Conservation (phyloP, 2,888 invertebrate species). For the Deilephila porcellus region DNA sequence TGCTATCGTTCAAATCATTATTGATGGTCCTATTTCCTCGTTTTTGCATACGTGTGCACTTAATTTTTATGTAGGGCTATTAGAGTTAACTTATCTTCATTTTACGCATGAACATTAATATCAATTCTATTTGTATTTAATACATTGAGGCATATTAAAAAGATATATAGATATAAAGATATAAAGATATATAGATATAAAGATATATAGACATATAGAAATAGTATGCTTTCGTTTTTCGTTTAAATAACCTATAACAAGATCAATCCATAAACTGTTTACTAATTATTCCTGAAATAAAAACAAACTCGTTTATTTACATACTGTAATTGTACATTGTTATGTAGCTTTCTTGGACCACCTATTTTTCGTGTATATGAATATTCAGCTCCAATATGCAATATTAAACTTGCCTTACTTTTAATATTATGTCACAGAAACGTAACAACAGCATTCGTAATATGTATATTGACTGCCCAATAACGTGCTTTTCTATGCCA, state of each 20-base stretch:
- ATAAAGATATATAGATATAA: no score
- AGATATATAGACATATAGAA: no score
- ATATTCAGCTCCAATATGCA: background rate
- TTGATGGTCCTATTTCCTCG: constrained; percentile 45
- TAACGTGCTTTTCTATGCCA: constrained; percentile 10
- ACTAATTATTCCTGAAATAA: no score
- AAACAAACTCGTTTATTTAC: no score
- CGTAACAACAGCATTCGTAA: background rate
- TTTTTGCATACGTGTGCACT: constrained; percentile 36
- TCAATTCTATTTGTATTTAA: background rate
- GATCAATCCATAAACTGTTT: no score
- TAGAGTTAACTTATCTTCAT: background rate
- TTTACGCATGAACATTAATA: no score
- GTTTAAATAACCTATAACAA: no score
- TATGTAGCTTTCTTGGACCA: no score
- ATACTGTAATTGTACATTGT: no score
- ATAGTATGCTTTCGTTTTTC: no score
- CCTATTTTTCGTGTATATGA: background rate
- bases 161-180: no score
- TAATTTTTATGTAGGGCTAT: background rate
- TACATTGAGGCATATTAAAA: background rate
- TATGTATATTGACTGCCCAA: constrained; percentile 15
- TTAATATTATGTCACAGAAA: constrained; percentile 3
- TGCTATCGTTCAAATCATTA: constrained; percentile 60
- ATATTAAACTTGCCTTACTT: background rate